Base-by-base conservation (phyloP, 2,888 invertebrate species). In the Pharmacophagus antenor region DNA sequence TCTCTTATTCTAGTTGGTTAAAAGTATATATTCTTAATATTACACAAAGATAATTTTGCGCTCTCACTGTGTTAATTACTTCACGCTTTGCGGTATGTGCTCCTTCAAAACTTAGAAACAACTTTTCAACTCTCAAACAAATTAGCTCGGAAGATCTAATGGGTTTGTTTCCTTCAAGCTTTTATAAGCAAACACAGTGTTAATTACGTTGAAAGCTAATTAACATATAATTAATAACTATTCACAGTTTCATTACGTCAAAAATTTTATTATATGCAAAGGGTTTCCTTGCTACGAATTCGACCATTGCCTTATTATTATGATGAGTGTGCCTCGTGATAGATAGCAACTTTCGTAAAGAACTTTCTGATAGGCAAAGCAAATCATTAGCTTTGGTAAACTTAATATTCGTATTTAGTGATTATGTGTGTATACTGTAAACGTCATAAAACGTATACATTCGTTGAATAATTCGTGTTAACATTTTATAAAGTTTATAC, bases 41-140 rank as follows among this genome's bases (percentile, higher is more conserved):
- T 46, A 54, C 23, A 27, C 27, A 44, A 56, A 56, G 41, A 56
- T 49, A 25, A 56, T 56, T 56, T 49, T 42, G 41, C 48, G 41
- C 22, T 56, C 41, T 25, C 18, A 25, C 49, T 42, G 49, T 49
- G 56, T 49, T 56, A 56, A 56, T 56, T 56, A 56, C 49, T 56
- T 41, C 23, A 25, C 56, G 56, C 56, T 49, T 49, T 42, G 56
- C 42, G 56, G 49, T 56, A 21, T 41, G 23, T 56, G 25, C 41
- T 52, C 41, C 56, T 56, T 42, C 49, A 49, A 49, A 56, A 56
- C 25, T 56, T 50, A 41, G 56, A 49, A 56, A 49, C 49, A 56
- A 56, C 49, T 56, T 56, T 50, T 23, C 42, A 42, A 49, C 27
- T 49, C 49, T 56, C 49, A 42, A 56, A 50, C 56, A 56, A 42